Base-by-base conservation (phyloP, 2,888 invertebrate species). In the Seira sanloemensis region DNA sequence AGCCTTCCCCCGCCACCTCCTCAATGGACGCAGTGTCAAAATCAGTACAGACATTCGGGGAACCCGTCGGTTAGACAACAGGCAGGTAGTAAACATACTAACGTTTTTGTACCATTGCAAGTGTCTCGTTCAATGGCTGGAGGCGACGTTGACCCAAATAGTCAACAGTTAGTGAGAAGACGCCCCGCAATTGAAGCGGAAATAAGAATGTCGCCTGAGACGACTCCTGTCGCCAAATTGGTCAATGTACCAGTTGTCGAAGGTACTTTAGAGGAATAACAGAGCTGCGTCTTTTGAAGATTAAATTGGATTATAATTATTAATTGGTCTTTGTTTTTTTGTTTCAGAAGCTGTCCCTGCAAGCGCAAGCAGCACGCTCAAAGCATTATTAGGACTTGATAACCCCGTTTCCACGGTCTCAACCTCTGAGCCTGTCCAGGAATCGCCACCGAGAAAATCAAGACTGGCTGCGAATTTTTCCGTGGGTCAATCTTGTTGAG, bases 381-480 rank as follows among this genome's bases (percentile, higher is more conserved):
- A 83, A 50, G 83, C 67, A 0, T 74, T 83, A 19, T 26, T 83
- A 37, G 82, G 82, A 2, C 23, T 83, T 16, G 26, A 5, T 23
- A 1, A 62, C 2, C 37, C 37, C 4, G 37, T 37, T 4, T 12
- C 58, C 58, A 18, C 24, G 37, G 12, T 7, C 4, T 12, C 37
- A 7, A 37, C 37, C 37, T 26, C 23, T 25, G 72, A 81, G n/a
- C 23, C 81, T 66, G 71, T 76, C 76, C 37, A 37, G 37, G 5
- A 37, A 4, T 58, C 58, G n/a, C 77, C 58, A 9, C 21, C 37
- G 24, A 84, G 72, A 58, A 85, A 85, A 37, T 80, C 78, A 19
- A 77, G 83, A 72, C 46, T 84, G 25, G 87, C 82, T 66, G 83
- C 82, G 0, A 85, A 85, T 72, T 86, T 86, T 76, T 58, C n/a